A percentile compares a stretch with the other conserved stretches of the same genome.
These are phyloP conservation scores for Stichopus horrens DNA, from an alignment of 53 echinoderm and acorn worm species.

Conservation along the genomic window DNA sequence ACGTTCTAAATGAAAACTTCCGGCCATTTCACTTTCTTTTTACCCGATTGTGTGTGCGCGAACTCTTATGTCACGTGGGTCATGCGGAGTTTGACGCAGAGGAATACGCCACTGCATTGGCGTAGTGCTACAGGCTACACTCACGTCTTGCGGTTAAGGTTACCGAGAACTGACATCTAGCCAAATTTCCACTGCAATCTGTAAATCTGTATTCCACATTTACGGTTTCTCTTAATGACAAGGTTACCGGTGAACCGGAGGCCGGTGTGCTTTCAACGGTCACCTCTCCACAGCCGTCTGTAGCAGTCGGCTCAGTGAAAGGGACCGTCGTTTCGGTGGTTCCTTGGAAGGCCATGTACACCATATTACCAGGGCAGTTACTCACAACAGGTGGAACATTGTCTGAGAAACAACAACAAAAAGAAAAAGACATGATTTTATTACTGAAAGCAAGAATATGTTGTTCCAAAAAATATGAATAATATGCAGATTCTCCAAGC, in stretches of 20 bases:
- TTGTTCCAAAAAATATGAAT: too few relatives aligned
- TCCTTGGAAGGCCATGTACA: neutral
- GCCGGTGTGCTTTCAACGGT: neutral
- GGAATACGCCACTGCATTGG: too few relatives aligned
- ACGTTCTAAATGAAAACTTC: too few relatives aligned
- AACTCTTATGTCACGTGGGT: too few relatives aligned
- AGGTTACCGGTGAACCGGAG: neutral
- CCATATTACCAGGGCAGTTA: neutral
- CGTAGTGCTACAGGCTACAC: too few relatives aligned
- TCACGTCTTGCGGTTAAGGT: neutral
- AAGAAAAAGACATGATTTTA: too few relatives aligned
- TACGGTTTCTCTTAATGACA: neutral
- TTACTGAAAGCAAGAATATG: too few relatives aligned
- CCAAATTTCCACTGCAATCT: neutral
- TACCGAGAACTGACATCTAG: neutral
- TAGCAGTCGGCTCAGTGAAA: neutral
- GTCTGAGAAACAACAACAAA: neutral
- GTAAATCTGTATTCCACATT: neutral
- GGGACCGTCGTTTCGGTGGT: neutral
- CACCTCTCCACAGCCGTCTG: neutral
- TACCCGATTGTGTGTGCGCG: too few relatives aligned
- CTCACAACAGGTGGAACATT: neutral
- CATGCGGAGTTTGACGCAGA: too few relatives aligned
- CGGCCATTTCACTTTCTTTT: too few relatives aligned
- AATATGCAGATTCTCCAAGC: too few relatives aligned